A percentile compares a stretch with the other conserved stretches of the same genome.
phyloP scores from a whole-genome alignment of 1,140 invertebrate species.

The Drosophila guanche region DNA sequence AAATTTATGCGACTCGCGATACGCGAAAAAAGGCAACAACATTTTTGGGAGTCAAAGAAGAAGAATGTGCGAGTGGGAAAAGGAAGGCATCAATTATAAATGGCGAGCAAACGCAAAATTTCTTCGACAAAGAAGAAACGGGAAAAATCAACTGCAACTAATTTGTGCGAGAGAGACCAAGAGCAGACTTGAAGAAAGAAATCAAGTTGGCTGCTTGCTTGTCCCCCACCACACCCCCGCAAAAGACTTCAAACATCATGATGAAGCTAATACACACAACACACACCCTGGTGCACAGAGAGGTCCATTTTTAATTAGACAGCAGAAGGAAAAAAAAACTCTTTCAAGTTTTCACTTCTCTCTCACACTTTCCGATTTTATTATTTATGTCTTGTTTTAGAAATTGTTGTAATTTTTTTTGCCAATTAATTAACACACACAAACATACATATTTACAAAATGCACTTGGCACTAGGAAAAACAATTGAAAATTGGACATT shows the following conservation, averaged over 20 bases:
- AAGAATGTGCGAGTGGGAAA: slow-evolving; percentile 37
- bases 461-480: slow-evolving; percentile 68
- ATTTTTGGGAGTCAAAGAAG: slow-evolving; percentile 16
- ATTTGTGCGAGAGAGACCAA: slow-evolving; percentile 7
- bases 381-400: slow-evolving; percentile 36
- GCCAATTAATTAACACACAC: slow-evolving; percentile 68
- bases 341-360: not conserved
- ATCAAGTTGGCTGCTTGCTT: slow-evolving; percentile 22
- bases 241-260: slow-evolving; percentile 33
- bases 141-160: slow-evolving; percentile 29
- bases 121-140: slow-evolving; percentile 6
- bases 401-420: slow-evolving; percentile 39
- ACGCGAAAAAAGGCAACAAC: slow-evolving; percentile 40
- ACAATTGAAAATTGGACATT: slow-evolving; percentile 74
- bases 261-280: slow-evolving; percentile 33
- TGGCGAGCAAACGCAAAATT: slow-evolving; percentile 27
- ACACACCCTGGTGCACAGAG: slow-evolving; percentile 27
- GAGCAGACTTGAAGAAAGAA: slow-evolving; percentile 36
- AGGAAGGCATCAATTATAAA: slow-evolving; percentile 21
- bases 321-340: slow-evolving; percentile 40
- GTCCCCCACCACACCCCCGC: slow-evolving; percentile 22
- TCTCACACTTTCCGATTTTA: slow-evolving; percentile 47
- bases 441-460: slow-evolving; percentile 38
- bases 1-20: slow-evolving; percentile 70
- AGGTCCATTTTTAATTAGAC: slow-evolving; percentile 69